Base-by-base conservation (phyloP, 2,888 invertebrate genomes). In the Parthenolecanium corni region DNA sequence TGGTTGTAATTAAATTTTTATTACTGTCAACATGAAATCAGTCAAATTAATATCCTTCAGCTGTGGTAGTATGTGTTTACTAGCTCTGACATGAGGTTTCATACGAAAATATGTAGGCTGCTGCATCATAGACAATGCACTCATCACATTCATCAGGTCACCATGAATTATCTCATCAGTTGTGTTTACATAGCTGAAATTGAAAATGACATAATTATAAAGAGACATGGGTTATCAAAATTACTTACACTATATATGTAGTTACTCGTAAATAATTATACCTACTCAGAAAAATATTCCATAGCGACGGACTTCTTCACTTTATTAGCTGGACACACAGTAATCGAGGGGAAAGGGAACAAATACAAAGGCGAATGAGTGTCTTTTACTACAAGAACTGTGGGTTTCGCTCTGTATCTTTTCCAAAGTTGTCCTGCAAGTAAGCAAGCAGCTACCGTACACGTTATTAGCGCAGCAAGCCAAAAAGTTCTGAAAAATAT, bases 301-400 rank as follows among this genome's bases (percentile, higher is more conserved):
- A 64, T 52, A 14, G 66, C 67, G n/a, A 52, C 52, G 3, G 67
- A 64, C 42, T 64, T 65, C 52, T 65, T 65, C 11, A 67, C 65
- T 52, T 67, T 68, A 21, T 64, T 63, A 12, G 68, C 66, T 1
- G 69, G 67, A 52, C 69, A 69, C 9, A 69, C 64, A 11, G 69
- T 68, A 62, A 69, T 66, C 9, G 68, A 65, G 1, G 69, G 69
- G 61, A 69, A 69, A 2, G 69, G 69, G 49, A 69, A 65, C 21
- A 66, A 64, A 51, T 67, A 67, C 25, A 69, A 54, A 1, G 69
- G 69, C 12, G 67, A 65, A 52, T 69, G 68, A 3, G 68, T 69
- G n/a, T 68, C 68, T 54, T 67, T 67, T 9, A 69, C 69, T 2
- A 61, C 67, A 21, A 68, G 64, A 11, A 66, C 66, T 4, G 68